Conservation (phyloP, 2,113 vertebrate genomes). For the Mandrillus leucophaeus region DNA sequence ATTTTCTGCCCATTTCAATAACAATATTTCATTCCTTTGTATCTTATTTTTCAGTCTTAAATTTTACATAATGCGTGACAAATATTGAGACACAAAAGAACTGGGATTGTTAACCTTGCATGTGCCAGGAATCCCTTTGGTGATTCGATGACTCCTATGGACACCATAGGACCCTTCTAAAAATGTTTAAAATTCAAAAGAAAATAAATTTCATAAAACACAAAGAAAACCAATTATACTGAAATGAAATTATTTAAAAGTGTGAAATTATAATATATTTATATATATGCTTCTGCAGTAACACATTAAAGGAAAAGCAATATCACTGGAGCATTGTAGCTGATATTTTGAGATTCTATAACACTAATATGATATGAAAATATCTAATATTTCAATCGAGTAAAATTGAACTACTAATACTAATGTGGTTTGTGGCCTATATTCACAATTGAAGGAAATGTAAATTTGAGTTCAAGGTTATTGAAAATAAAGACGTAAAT, state of each 20-base stretch:
- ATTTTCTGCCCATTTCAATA: slow-evolving; percentile 21
- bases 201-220: neutral
- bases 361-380: slow-evolving; percentile 50
- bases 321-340: neutral
- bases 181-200: neutral
- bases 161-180: neutral
- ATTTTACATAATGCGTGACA: neutral
- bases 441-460: slow-evolving; percentile 58
- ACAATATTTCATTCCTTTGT: slow-evolving; percentile 37
- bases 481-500: slow-evolving; percentile 74
- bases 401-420: slow-evolving; percentile 39
- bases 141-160: neutral
- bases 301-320: slow-evolving; percentile 20
- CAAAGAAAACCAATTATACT: neutral
- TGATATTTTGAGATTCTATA: slow-evolving; percentile 41
- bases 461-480: slow-evolving; percentile 72
- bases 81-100: neutral
- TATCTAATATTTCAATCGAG: slow-evolving; percentile 41
- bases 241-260: slow-evolving; percentile 26
- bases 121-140: neutral
- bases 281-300: neutral
- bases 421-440: slow-evolving; percentile 34
- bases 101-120: neutral
- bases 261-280: neutral
- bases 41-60: neutral